Conservation (phyloP, 2,113 vertebrate species). For the Electrona antarctica region DNA sequence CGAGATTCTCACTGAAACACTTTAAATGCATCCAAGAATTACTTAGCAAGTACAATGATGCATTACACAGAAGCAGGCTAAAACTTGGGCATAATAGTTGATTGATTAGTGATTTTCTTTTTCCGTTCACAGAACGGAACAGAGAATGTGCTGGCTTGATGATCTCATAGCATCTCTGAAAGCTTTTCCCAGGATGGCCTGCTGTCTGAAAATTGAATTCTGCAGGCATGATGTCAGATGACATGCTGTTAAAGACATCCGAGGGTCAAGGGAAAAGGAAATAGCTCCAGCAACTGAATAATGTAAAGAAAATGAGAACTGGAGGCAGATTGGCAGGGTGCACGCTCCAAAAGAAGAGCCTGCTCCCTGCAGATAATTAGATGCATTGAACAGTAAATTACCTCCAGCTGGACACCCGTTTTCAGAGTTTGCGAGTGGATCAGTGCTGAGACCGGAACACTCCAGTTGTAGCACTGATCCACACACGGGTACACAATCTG, state of each 20-base stretch:
- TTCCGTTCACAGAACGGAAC: constrained; percentile 1
- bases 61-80: constrained; percentile 1
- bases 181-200: constrained; percentile 58
- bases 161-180: constrained; percentile 40
- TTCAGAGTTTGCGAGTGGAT: constrained; percentile 31
- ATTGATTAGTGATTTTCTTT: not conserved
- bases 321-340: constrained; percentile 41
- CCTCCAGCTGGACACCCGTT: constrained; percentile 65
- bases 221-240: constrained; percentile 57
- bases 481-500: constrained; percentile 11
- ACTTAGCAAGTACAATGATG: not conserved
- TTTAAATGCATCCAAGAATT: not conserved
- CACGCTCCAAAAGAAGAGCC: constrained; percentile 42
- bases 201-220: constrained; percentile 63
- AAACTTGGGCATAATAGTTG: not conserved
- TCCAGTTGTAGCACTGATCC: constrained; percentile 30
- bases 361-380: constrained; percentile 65
- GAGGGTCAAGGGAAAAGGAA: constrained; percentile 68
- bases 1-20: constrained; percentile 22
- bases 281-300: constrained; percentile 54
- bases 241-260: constrained; percentile 43
- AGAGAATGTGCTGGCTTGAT: constrained; percentile 16
- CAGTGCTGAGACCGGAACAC: constrained; percentile 19
- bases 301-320: constrained; percentile 60
- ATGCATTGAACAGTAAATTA: constrained; percentile 72